Evolutionary conservation across 2,888 invertebrate species (phyloP).

Genomic region (Polymixis flavicincta): DNA sequence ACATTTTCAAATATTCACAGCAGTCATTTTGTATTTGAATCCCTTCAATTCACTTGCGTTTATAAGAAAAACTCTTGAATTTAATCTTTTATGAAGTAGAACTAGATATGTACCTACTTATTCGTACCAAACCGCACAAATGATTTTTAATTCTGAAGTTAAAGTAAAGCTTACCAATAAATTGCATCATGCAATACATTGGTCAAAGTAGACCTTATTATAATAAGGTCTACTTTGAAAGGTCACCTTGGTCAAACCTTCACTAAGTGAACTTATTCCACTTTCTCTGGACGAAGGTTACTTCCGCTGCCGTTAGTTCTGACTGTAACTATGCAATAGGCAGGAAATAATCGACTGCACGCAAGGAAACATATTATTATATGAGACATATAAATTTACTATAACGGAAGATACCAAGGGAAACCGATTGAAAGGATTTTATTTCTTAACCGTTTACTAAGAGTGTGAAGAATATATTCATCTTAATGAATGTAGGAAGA

Average conservation of each 20-base stretch:
- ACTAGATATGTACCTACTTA: too few relatives aligned
- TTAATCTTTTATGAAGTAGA: too few relatives aligned
- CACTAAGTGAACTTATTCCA: background rate
- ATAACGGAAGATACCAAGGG: background rate
- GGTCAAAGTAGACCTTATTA: too few relatives aligned
- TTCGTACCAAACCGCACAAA: too few relatives aligned
- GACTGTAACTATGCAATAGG: background rate
- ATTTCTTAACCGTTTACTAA: background rate
- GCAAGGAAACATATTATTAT: slow-evolving; percentile 3
- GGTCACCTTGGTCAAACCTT: slow-evolving; percentile 33
- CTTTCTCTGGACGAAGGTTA: slow-evolving; percentile 35
- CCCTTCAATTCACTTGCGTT: too few relatives aligned
- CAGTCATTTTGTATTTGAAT: too few relatives aligned
- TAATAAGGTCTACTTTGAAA: too few relatives aligned
- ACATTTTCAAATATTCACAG: too few relatives aligned
- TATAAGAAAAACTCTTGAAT: too few relatives aligned
- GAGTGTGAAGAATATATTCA: background rate
- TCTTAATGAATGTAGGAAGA: background rate
- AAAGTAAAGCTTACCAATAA: too few relatives aligned
- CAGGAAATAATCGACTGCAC: background rate
- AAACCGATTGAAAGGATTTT: background rate
- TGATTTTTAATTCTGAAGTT: too few relatives aligned
- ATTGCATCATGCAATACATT: too few relatives aligned
- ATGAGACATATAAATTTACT: background rate
- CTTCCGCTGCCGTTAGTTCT: slow-evolving; percentile 16